These are phyloP conservation scores for Brachionus koreanus DNA, from an alignment of 1,140 invertebrate genomes.

Conservation along the genomic window DNA sequence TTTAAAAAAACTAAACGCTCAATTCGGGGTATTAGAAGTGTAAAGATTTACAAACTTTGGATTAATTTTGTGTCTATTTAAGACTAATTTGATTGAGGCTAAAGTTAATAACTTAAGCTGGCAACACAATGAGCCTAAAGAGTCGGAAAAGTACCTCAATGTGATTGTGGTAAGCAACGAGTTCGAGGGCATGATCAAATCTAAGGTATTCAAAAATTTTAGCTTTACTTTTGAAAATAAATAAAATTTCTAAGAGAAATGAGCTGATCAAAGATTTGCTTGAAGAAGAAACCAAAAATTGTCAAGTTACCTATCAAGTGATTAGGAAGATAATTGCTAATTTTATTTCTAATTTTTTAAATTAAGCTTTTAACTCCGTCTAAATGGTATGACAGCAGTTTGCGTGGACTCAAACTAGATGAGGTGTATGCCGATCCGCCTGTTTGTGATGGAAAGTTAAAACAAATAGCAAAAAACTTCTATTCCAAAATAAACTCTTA, in stretches of 20 bases:
- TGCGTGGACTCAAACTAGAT: background rate
- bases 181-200: slow-evolving; percentile 4
- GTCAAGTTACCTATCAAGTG: slow-evolving; percentile 17
- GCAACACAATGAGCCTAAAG: slow-evolving; percentile 14
- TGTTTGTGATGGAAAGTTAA: background rate
- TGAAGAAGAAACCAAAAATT: background rate
- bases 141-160: background rate
- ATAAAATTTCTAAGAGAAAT: too few species aligned
- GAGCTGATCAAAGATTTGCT: background rate
- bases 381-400: slow-evolving; percentile 38
- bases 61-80: background rate
- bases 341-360: background rate
- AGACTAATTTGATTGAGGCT: slow-evolving; percentile 30
- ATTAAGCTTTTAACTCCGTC: slow-evolving; percentile 39
- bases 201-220: background rate
- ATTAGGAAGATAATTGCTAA: background rate
- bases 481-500: background rate
- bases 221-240: background rate
- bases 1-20: background rate
- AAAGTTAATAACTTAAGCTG: slow-evolving; percentile 27
- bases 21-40: slow-evolving; percentile 33
- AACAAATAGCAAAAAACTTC: slow-evolving; percentile 7
- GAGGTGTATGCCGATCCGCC: slow-evolving; percentile 6
- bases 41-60: background rate
- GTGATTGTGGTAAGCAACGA: slow-evolving; percentile 11